These are phyloP conservation scores for Laupala kohalensis DNA, from an alignment of 1,140 invertebrate species.

Conservation along the genomic window DNA sequence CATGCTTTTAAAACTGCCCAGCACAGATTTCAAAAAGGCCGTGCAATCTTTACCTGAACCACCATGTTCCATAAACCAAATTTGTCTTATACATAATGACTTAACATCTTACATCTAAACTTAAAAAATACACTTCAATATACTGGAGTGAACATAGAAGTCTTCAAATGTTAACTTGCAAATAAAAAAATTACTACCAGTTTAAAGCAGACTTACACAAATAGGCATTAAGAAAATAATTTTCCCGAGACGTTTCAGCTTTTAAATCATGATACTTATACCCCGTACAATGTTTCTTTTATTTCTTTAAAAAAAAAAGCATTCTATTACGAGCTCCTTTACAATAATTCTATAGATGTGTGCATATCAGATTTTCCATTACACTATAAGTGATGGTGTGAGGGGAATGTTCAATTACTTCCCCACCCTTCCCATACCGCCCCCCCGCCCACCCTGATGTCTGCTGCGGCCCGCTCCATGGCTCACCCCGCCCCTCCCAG, in stretches of 20 bases:
- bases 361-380: constrained; percentile 3
- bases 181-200: not conserved
- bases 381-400: constrained; percentile 1
- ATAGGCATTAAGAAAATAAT: not conserved
- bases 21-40: not conserved
- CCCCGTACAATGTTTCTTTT: constrained; percentile 2
- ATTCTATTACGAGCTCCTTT: constrained; percentile 4
- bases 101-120: constrained; percentile 9
- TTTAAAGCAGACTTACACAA: not conserved
- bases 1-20: not conserved
- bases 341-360: not conserved
- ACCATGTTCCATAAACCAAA: not conserved
- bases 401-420: constrained; percentile 1
- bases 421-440: constrained; percentile 13
- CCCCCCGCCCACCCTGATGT: constrained; percentile 11
- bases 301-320: not conserved
- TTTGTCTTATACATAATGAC: constrained; percentile 7
- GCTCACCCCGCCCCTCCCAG: constrained; percentile 9
- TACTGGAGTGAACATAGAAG: not conserved
- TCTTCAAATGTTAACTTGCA: not conserved
- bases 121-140: not conserved
- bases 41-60: not conserved
- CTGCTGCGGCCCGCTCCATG: constrained; percentile 3
- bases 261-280: constrained; percentile 8
- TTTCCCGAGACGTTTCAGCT: constrained; percentile 1